phyloP scores from a whole-genome alignment of 2,797 vertebrate genomes.

The Melanitta fusca region DNA sequence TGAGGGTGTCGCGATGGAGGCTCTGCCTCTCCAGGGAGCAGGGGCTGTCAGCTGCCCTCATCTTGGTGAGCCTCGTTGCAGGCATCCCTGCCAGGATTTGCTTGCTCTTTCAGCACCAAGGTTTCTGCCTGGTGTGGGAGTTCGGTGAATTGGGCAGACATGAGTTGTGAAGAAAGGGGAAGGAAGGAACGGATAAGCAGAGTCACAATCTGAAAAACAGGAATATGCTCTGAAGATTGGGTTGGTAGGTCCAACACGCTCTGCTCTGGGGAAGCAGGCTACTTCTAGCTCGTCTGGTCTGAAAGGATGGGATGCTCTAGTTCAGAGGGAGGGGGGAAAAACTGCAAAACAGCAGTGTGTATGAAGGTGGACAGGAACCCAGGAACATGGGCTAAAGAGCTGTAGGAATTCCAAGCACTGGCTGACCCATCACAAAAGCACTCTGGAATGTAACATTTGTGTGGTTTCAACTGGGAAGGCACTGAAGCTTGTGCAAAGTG shows the following conservation, averaged over 20 bases:
- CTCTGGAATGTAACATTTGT: background rate
- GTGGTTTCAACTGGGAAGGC: background rate
- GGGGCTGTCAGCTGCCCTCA: background rate
- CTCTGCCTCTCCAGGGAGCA: background rate
- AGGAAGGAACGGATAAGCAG: background rate
- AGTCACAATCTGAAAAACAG: background rate
- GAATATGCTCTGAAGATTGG: background rate
- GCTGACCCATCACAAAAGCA: background rate
- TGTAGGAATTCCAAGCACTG: background rate
- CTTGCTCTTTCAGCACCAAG: background rate
- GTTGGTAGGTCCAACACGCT: background rate
- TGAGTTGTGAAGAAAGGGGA: background rate
- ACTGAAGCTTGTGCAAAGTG: background rate
- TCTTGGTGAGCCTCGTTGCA: background rate
- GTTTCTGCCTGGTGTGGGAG: background rate
- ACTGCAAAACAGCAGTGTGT: background rate
- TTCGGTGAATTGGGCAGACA: accelerated
- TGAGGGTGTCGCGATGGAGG: background rate
- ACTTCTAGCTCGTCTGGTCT: background rate
- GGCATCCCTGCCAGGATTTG: background rate
- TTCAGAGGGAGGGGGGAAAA: background rate
- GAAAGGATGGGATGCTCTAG: background rate
- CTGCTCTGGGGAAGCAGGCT: background rate
- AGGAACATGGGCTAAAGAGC: background rate
- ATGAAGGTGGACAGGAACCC: background rate